Percentiles rank a stretch among this genome's conserved stretches.
Evolutionary conservation across 37 sponge, comb jelly and placozoan genomes (phyloP).

Genomic region (Cliona cf. orientalis): DNA sequence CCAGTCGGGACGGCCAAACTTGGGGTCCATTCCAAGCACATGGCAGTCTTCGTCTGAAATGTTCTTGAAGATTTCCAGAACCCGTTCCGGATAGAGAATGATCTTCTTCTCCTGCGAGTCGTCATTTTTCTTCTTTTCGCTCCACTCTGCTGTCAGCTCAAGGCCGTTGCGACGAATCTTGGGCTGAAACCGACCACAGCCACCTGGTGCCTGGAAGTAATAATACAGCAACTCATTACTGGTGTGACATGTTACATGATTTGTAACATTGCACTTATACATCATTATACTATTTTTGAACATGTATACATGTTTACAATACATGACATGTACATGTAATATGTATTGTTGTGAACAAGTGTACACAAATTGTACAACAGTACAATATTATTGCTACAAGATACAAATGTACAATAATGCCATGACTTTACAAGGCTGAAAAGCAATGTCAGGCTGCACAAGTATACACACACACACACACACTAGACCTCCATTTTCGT

Average conservation of each 20-base stretch:
- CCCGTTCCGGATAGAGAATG: conserved; percentile 87
- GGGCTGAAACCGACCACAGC: conserved; percentile 96
- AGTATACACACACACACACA: too few relatives aligned
- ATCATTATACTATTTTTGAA: too few relatives aligned
- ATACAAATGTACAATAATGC: background rate
- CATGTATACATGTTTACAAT: background rate
- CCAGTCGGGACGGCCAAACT: conserved; percentile 96
- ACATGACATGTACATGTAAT: background rate
- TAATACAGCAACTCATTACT: too few relatives aligned
- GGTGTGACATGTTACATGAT: too few relatives aligned
- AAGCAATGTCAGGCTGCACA: background rate
- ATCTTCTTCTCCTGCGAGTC: conserved; percentile 97
- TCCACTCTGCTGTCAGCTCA: conserved; percentile 95
- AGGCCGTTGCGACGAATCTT: conserved; percentile 78
- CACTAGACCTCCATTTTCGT: too few relatives aligned
- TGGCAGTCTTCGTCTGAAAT: conserved; percentile 94
- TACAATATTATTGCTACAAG: background rate
- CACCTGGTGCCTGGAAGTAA: conserved; percentile 67
- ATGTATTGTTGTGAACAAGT: too few relatives aligned
- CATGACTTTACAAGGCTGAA: background rate
- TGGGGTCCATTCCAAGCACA: conserved; percentile 91
- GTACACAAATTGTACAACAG: background rate
- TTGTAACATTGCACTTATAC: too few relatives aligned
- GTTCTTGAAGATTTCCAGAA: conserved; percentile 93
- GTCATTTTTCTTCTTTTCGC: conserved; percentile 83